phyloP scores from a whole-genome alignment of 1,140 invertebrate genomes.

The Mesaphorura yosii region DNA sequence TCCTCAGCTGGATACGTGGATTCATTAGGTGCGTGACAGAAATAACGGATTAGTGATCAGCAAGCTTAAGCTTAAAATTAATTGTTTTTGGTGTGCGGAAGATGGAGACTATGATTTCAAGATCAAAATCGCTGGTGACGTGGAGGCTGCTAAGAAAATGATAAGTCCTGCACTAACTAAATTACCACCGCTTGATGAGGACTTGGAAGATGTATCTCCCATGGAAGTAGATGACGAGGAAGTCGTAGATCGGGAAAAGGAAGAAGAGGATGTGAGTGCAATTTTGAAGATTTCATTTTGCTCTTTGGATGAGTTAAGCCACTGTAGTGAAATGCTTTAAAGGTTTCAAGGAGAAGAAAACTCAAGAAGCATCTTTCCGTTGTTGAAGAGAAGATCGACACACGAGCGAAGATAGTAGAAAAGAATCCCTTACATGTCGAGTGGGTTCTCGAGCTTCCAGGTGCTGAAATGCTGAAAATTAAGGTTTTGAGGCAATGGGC shows the following conservation, averaged over 20 bases:
- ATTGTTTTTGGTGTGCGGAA: not conserved
- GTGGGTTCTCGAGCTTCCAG: constrained; percentile 41
- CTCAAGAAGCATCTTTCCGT: constrained; percentile 23
- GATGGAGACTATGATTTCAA: constrained; percentile 32
- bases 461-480: not conserved
- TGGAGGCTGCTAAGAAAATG: constrained; percentile 61
- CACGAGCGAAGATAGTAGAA: constrained; percentile 53
- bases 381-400: constrained; percentile 42
- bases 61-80: not conserved
- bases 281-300: not conserved
- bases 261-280: not conserved
- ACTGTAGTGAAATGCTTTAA: not conserved
- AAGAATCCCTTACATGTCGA: constrained; percentile 60
- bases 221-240: constrained; percentile 37
- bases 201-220: constrained; percentile 46
- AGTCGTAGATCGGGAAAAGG: not conserved
- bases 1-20: constrained; percentile 72
- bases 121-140: constrained; percentile 58
- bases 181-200: constrained; percentile 33
- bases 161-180: constrained; percentile 46
- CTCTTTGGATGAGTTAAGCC: not conserved
- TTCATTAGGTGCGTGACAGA: constrained; percentile 8
- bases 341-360: constrained; percentile 13
- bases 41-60: not conserved
- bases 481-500: not conserved